phyloP scores from a whole-genome alignment of 2,888 invertebrate genomes.

The Epirrhoe tristata region DNA sequence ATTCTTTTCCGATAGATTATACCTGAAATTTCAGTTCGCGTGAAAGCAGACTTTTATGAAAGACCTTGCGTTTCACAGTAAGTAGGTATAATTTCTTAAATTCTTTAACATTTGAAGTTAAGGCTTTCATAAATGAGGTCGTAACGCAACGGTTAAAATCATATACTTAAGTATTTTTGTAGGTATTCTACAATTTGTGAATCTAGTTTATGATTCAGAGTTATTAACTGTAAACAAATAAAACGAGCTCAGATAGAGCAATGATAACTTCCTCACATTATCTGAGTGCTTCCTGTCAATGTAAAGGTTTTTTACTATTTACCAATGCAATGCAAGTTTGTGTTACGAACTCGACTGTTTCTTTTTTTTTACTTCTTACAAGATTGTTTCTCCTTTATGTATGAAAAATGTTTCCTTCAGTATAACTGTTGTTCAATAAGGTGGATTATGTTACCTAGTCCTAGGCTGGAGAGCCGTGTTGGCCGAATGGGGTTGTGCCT shows the following conservation, averaged over 20 bases:
- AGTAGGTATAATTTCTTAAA: conserved; percentile 6
- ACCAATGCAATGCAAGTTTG: not conserved
- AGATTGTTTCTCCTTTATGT: not conserved
- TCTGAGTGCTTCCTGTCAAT: conserved; percentile 6
- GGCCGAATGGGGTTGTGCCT: too few relatives aligned
- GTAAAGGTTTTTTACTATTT: conserved; percentile 4
- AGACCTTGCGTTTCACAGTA: conserved; percentile 6
- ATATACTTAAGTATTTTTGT: not conserved
- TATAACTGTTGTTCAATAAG: not conserved
- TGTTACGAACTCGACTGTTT: not conserved
- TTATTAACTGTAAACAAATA: not conserved
- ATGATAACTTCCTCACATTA: conserved; percentile 2
- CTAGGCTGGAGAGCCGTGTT: too few relatives aligned
- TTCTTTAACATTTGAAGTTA: conserved; percentile 6
- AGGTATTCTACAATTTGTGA: not conserved
- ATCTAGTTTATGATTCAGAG: not conserved
- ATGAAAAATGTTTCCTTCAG: not conserved
- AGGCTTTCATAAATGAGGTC: conserved; percentile 4
- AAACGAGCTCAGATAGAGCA: not conserved
- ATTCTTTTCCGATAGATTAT: not conserved
- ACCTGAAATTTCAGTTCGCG: not conserved
- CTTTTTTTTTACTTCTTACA: not conserved
- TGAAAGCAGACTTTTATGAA: not conserved
- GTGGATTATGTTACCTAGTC: too few relatives aligned
- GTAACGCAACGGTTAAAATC: conserved; percentile 1